These are phyloP conservation scores for Eretmocerus hayati DNA, from an alignment of 2,888 invertebrate species.

Conservation along the genomic window DNA sequence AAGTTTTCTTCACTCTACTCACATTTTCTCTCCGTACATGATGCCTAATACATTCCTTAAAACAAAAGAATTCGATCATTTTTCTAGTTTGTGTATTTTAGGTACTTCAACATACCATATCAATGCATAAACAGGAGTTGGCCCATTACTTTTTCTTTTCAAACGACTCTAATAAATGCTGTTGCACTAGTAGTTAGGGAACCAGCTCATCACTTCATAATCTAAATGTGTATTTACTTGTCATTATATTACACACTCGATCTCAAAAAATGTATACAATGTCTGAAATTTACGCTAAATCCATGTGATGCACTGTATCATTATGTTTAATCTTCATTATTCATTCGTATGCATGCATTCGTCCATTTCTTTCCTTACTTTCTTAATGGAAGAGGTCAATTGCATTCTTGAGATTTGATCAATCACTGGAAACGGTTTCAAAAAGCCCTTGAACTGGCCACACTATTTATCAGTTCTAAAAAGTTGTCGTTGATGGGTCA, in stretches of 20 bases:
- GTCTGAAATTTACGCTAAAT: constrained; percentile 26
- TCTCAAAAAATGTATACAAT: constrained; percentile 34
- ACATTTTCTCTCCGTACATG: constrained; percentile 12
- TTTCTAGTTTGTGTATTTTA: constrained; percentile 13
- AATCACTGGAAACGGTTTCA: background rate
- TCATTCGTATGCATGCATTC: background rate
- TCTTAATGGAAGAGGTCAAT: constrained; percentile 23
- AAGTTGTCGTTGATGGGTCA: too few species aligned
- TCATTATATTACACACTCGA: constrained; percentile 30
- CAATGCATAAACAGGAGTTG: constrained; percentile 33
- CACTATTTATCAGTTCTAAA: too few species aligned
- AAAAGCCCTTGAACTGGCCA: too few species aligned
- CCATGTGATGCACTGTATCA: constrained; percentile 26
- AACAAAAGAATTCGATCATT: constrained; percentile 13
- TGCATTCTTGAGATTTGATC: constrained; percentile 20
- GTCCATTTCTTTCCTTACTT: constrained; percentile 14
- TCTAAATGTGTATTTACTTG: constrained; percentile 28
- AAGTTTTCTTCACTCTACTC: constrained; percentile 11
- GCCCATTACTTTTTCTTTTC: constrained; percentile 19
- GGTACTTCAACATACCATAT: constrained; percentile 23
- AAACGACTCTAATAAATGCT: too few species aligned
- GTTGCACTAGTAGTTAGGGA: constrained; percentile 14
- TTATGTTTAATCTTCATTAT: constrained; percentile 11
- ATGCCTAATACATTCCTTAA: constrained; percentile 15
- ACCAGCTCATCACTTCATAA: constrained; percentile 30